Evolutionary conservation across 2,113 vertebrate species (phyloP).

Genomic region (Sinocyclocheilus rhinocerous): DNA sequence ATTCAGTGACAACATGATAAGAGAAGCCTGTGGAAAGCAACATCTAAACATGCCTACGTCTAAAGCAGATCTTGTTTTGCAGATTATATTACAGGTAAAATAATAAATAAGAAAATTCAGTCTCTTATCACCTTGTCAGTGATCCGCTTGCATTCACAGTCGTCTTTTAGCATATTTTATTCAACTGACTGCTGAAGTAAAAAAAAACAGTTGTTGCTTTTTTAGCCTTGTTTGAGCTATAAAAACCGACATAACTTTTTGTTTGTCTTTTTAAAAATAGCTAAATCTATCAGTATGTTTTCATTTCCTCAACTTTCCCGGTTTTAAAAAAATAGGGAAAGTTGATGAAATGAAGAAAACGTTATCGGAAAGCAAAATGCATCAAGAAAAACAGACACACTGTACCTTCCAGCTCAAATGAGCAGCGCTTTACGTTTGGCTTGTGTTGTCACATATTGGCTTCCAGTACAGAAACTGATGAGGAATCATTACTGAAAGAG

Average conservation of each 20-base stretch:
- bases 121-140: conserved; percentile 24
- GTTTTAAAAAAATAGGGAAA: neutral
- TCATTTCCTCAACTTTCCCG: neutral
- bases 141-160: conserved; percentile 4
- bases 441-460: neutral
- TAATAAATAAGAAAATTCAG: conserved; percentile 3
- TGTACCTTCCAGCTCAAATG: neutral
- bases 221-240: conserved; percentile 4
- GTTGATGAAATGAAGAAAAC: neutral
- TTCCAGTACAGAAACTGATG: neutral
- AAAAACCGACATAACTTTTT: conserved; percentile 2
- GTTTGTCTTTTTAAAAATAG: neutral
- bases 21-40: conserved; percentile 17
- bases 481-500: neutral
- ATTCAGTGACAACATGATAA: conserved; percentile 21
- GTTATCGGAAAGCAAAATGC: neutral
- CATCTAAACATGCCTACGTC: conserved; percentile 13
- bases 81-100: conserved; percentile 28
- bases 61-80: conserved; percentile 20
- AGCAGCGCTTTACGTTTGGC: neutral
- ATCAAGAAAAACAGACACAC: neutral
- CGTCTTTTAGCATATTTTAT: conserved; percentile 25
- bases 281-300: conserved; percentile 7
- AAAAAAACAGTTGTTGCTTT: neutral
- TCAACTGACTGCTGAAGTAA: conserved; percentile 8